Evolutionary conservation across 1,140 invertebrate genomes (phyloP).

Genomic region (Diorhabda carinulata): DNA sequence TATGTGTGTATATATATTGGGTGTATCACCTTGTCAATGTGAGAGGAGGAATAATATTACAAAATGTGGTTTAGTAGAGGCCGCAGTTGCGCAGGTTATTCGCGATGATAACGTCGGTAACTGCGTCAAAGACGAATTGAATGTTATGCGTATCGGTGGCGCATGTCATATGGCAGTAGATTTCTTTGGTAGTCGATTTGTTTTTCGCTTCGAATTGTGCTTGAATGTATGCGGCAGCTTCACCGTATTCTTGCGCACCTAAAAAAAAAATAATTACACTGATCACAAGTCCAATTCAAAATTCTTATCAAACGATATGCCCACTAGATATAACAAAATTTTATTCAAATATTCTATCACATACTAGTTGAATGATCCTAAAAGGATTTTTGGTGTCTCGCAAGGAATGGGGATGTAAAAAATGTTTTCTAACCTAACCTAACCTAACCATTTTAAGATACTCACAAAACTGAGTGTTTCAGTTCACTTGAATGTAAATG

Average conservation of each 20-base stretch:
- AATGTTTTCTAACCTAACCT: too few relatives aligned
- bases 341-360: too few relatives aligned
- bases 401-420: too few relatives aligned
- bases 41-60: slow-evolving; percentile 29
- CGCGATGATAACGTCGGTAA: slow-evolving; percentile 90
- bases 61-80: slow-evolving; percentile 47
- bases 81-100: slow-evolving; percentile 92
- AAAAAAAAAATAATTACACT: slow-evolving; percentile 20
- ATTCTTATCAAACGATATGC: too few relatives aligned
- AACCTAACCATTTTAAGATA: too few relatives aligned
- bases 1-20: background rate
- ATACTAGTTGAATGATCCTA: too few relatives aligned
- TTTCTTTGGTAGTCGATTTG: slow-evolving; percentile 84
- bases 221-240: slow-evolving; percentile 83
- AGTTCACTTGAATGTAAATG: too few relatives aligned
- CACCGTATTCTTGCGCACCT: slow-evolving; percentile 82
- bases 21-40: slow-evolving; percentile 19
- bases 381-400: too few relatives aligned
- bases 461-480: too few relatives aligned
- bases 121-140: slow-evolving; percentile 88
- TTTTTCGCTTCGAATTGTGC: slow-evolving; percentile 87
- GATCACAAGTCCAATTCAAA: too few relatives aligned
- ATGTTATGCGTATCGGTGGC: slow-evolving; percentile 90
- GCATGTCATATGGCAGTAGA: slow-evolving; percentile 90
- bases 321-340: too few relatives aligned